phyloP scores from a whole-genome alignment of 2,113 vertebrate species.

The Columba janthina region DNA sequence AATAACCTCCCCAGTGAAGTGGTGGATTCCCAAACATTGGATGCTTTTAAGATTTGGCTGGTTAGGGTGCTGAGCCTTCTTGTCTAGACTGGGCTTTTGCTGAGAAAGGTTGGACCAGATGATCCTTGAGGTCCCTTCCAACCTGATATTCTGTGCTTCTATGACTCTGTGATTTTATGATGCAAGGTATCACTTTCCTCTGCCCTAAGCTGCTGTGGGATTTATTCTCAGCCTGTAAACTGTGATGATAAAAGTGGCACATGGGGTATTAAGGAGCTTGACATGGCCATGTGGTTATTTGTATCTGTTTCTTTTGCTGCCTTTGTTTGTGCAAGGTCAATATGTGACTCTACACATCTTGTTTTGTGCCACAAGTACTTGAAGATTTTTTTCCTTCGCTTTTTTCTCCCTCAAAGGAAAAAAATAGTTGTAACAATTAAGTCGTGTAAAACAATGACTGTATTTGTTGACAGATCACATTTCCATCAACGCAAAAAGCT shows the following conservation, averaged over 20 bases:
- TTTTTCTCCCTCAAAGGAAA: neutral
- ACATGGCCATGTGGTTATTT: neutral
- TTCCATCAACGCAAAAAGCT: neutral
- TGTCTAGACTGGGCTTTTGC: too few species aligned
- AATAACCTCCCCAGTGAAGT: too few species aligned
- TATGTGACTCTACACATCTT: neutral
- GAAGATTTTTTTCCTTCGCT: neutral
- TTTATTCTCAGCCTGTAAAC: neutral
- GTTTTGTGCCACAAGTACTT: neutral
- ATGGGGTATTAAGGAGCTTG: neutral
- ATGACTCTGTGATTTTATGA: neutral
- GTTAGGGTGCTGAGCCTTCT: too few species aligned
- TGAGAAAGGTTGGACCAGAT: too few species aligned
- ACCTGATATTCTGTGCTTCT: too few species aligned
- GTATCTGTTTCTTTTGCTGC: neutral
- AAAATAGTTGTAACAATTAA: neutral
- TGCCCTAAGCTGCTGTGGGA: neutral
- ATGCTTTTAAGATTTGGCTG: too few species aligned
- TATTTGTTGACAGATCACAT: neutral
- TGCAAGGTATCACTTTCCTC: neutral
- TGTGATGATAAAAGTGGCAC: neutral
- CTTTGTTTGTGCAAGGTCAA: neutral
- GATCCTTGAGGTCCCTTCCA: too few species aligned
- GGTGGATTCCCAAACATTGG: too few species aligned
- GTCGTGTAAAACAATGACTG: neutral